These are phyloP conservation scores for Nasalis larvatus DNA, from an alignment of 2,113 vertebrate genomes.

Conservation along the genomic window DNA sequence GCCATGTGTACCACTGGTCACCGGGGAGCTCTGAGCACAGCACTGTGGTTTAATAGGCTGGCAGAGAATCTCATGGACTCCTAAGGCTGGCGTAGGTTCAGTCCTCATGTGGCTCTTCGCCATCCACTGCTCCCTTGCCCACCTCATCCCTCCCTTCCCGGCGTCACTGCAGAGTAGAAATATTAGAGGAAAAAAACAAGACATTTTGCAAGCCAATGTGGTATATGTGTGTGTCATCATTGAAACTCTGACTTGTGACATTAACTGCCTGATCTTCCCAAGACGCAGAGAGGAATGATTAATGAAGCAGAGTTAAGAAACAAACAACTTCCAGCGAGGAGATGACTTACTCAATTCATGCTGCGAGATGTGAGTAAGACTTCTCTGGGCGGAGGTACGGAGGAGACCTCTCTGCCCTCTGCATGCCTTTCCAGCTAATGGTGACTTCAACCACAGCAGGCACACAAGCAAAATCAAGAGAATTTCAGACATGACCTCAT, in stretches of 20 bases:
- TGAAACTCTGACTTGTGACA: conserved; percentile 12
- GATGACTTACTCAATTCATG: not conserved
- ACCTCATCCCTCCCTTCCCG: not conserved
- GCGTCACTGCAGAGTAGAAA: not conserved
- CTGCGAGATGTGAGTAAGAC: not conserved
- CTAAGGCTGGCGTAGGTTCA: not conserved
- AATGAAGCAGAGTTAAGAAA: not conserved
- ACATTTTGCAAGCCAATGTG: not conserved
- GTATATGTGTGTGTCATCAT: not conserved
- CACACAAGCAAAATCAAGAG: not conserved
- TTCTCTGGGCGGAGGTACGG: accelerated
- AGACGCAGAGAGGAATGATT: not conserved
- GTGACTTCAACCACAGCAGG: too few species aligned
- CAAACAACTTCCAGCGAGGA: not conserved
- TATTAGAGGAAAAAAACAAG: not conserved
- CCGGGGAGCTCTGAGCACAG: not conserved
- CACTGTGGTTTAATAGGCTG: not conserved
- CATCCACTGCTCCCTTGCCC: too few species aligned
- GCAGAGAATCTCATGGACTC: not conserved
- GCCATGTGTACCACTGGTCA: accelerated
- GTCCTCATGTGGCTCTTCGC: accelerated
- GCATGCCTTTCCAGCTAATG: not conserved
- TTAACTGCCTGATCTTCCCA: not conserved
- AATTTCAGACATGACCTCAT: not conserved
- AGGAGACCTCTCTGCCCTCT: not conserved